Conservation (phyloP, 2,888 invertebrate genomes). For the Cheilosia vernalis region DNA sequence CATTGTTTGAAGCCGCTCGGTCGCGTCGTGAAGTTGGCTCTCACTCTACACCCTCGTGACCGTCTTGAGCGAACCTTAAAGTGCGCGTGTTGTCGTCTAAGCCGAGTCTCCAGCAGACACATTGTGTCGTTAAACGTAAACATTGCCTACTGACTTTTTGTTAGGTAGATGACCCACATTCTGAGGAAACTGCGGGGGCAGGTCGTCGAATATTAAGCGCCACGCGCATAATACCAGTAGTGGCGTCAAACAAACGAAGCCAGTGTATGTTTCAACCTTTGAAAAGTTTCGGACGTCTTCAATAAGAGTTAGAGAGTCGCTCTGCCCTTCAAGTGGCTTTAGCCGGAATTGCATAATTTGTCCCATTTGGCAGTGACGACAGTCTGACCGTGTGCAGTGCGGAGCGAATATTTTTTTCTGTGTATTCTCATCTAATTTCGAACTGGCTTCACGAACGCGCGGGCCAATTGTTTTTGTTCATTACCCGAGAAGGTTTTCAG, state of each 20-base stretch:
- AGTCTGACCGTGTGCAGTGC: conserved; percentile 8
- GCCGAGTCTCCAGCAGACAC: not conserved
- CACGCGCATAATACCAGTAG: not conserved
- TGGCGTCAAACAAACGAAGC: not conserved
- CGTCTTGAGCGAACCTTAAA: conserved; percentile 32
- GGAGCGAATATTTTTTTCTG: not conserved
- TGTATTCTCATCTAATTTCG: not conserved
- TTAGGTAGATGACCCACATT: conserved; percentile 54
- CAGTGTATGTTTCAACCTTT: not conserved
- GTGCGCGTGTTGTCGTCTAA: conserved; percentile 4
- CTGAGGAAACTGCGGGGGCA: not conserved
- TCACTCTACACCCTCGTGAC: conserved; percentile 5
- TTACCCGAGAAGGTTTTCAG: conserved; percentile 19
- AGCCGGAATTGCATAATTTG: conserved; percentile 24
- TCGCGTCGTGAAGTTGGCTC: conserved; percentile 19
- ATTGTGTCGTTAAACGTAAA: conserved; percentile 11
- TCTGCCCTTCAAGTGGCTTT: conserved; percentile 32
- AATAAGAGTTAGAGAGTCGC: not conserved
- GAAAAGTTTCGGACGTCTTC: not conserved
- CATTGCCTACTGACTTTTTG: conserved; percentile 17
- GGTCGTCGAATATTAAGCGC: conserved; percentile 1
- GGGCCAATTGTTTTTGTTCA: conserved; percentile 40
- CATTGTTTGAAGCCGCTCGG: conserved; percentile 32
- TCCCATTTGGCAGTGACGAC: conserved; percentile 7
- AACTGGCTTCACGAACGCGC: not conserved